These are phyloP conservation scores for Diarsia rubi DNA, from an alignment of 2,888 invertebrate genomes.

Conservation along the genomic window DNA sequence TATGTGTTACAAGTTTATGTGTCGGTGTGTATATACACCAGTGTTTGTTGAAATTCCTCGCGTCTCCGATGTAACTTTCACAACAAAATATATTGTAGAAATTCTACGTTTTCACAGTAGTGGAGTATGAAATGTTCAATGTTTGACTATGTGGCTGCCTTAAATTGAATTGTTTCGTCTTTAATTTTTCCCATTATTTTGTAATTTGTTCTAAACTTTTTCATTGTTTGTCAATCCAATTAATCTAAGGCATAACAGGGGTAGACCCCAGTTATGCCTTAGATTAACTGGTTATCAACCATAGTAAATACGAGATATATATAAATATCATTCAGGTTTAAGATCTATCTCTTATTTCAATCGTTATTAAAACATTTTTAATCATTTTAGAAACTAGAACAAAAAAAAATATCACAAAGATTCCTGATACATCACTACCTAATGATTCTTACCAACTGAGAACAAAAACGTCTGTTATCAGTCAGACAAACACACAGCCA, in stretches of 20 bases:
- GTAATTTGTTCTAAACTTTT: neutral
- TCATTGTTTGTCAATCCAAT: neutral
- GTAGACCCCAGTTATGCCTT: too few relatives aligned
- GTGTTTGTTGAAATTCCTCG: conserved; percentile 44
- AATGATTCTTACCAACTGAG: conserved; percentile 13
- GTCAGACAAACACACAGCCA: conserved; percentile 4
- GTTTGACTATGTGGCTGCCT: neutral
- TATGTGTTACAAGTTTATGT: conserved; percentile 9
- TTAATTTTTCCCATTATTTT: neutral
- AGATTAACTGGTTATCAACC: too few relatives aligned
- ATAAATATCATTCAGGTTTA: neutral
- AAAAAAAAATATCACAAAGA: too few relatives aligned
- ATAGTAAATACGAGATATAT: too few relatives aligned
- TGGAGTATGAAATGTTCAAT: conserved; percentile 1
- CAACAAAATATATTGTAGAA: conserved; percentile 52
- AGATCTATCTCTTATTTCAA: neutral
- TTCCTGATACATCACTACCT: conserved; percentile 10
- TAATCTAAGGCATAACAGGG: neutral
- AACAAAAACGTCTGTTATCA: conserved; percentile 51
- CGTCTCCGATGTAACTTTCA: conserved; percentile 48
- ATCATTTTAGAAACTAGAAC: too few relatives aligned
- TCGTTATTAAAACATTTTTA: neutral
- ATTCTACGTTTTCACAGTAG: conserved; percentile 3
- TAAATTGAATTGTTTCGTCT: neutral
- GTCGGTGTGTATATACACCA: neutral